Evolutionary conservation across 2,888 invertebrate genomes (phyloP).

Genomic region (Cheiracanthium punctorium): DNA sequence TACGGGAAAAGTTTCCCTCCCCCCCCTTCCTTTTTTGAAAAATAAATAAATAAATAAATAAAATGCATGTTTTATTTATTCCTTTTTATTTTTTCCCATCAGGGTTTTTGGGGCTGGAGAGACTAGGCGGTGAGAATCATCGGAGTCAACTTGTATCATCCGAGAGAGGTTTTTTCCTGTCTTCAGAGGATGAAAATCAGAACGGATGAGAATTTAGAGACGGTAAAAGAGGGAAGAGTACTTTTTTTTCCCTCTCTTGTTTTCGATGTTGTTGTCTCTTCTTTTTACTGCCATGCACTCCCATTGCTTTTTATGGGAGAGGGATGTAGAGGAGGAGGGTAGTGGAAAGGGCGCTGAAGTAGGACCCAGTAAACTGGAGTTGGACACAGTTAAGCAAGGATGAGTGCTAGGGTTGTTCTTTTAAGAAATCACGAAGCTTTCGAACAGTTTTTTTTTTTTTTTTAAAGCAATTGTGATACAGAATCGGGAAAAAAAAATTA

Average conservation of each 20-base stretch:
- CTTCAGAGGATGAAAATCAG: neutral
- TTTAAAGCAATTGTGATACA: too few species aligned
- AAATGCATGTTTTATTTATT: slow-evolving; percentile 30
- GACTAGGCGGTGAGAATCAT: neutral
- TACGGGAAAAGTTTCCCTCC: slow-evolving; percentile 4
- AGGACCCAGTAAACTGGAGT: too few species aligned
- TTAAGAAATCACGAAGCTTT: too few species aligned
- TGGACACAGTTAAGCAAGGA: too few species aligned
- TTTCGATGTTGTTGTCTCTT: too few species aligned
- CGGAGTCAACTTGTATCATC: slow-evolving; percentile 22
- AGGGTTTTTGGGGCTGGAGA: neutral
- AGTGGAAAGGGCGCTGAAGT: too few species aligned
- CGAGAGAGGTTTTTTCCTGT: neutral
- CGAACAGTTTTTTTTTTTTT: too few species aligned
- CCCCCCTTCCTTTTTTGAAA: neutral
- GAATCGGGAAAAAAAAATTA: too few species aligned
- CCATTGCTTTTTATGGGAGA: too few species aligned
- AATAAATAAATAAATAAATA: slow-evolving; percentile 9
- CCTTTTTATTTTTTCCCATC: slow-evolving; percentile 13
- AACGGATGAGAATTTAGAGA: neutral
- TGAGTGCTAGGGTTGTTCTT: too few species aligned
- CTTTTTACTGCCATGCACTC: too few species aligned
- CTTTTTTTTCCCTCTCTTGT: neutral
- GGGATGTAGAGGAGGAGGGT: too few species aligned
- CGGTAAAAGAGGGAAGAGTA: neutral